phyloP scores from a whole-genome alignment of 2,113 vertebrate genomes.

The Thinocorus orbignyianus region DNA sequence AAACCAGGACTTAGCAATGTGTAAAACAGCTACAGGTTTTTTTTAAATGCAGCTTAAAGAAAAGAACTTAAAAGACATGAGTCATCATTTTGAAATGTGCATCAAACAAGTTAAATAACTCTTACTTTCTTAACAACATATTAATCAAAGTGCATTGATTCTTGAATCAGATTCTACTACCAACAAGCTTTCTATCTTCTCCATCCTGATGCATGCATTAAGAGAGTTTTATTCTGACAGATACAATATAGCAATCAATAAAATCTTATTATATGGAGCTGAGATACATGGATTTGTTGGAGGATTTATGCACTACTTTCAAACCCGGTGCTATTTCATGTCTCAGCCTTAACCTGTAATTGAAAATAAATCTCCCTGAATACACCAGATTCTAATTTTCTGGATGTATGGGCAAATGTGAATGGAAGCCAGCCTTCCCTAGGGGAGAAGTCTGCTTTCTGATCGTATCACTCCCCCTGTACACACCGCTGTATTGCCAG shows the following conservation, averaged over 20 bases:
- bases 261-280: conserved; percentile 67
- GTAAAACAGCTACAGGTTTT: not conserved
- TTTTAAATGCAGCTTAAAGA: not conserved
- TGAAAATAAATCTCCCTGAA: conserved; percentile 72
- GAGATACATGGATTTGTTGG: conserved; percentile 61
- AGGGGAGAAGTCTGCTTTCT: not conserved
- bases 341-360: conserved; percentile 68
- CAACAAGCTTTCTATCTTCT: conserved; percentile 50
- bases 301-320: conserved; percentile 62
- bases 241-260: conserved; percentile 67
- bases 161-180: conserved; percentile 40
- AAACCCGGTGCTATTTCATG: conserved; percentile 32
- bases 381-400: conserved; percentile 49
- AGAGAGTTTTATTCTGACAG: conserved; percentile 72
- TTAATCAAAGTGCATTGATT: conserved; percentile 69
- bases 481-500: not conserved
- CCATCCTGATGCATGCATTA: conserved; percentile 48
- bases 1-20: not conserved
- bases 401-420: conserved; percentile 35
- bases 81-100: conserved; percentile 16
- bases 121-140: conserved; percentile 65
- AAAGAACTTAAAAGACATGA: conserved; percentile 30
- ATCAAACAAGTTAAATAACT: conserved; percentile 71
- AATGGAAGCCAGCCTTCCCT: not conserved
- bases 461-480: accelerated